These are phyloP conservation scores for Penaeus monodon DNA, from an alignment of 2,888 invertebrate species.

Conservation along the genomic window DNA sequence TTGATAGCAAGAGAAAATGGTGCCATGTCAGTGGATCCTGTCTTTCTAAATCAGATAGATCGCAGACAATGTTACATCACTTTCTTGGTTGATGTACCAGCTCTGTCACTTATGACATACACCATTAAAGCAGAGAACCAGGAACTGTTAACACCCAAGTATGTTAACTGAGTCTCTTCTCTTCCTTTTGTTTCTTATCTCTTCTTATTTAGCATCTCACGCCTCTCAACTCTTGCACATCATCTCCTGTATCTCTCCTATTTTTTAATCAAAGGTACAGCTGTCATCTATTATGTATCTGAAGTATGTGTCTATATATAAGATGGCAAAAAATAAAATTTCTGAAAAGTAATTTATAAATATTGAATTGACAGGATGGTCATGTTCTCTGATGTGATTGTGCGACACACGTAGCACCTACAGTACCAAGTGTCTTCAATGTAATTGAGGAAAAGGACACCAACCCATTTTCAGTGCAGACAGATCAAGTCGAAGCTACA, in stretches of 20 bases:
- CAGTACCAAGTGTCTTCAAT: constrained; percentile 36
- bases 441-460: constrained; percentile 65
- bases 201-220: no score
- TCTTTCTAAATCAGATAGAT: constrained; percentile 76
- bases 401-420: constrained; percentile 1
- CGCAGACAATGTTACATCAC: constrained; percentile 82
- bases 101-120: constrained; percentile 77
- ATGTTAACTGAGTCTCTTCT: neutral
- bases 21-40: constrained; percentile 76
- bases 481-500: constrained; percentile 74
- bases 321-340: neutral
- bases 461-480: constrained; percentile 75
- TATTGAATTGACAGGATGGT: constrained; percentile 14
- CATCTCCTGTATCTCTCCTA: neutral
- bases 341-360: neutral
- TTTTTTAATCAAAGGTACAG: neutral
- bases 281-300: no score
- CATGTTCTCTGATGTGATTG: constrained; percentile 25
- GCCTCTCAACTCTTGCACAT: neutral
- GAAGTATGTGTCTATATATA: no score
- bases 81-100: constrained; percentile 83
- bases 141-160: constrained; percentile 42
- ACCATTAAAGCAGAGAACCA: constrained; percentile 66
- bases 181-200: neutral
- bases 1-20: constrained; percentile 74